Percentiles rank a stretch among this genome's conserved stretches.
Evolutionary conservation across 2,797 vertebrate genomes (phyloP).

Genomic region (Serranus cabrilla): DNA sequence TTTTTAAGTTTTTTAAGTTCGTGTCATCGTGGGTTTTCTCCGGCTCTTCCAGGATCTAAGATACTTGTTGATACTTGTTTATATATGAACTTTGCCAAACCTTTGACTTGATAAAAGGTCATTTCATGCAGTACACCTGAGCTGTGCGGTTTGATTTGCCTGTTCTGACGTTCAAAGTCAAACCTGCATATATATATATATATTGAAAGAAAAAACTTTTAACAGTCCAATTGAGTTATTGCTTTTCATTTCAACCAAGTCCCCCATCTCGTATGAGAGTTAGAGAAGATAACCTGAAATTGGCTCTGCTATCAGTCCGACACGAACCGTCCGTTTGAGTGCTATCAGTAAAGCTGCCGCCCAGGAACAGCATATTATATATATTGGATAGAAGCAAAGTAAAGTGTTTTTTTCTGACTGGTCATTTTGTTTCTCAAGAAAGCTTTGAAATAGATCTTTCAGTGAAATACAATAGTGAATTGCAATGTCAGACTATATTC

Average conservation of each 20-base stretch:
- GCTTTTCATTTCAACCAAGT: constrained; percentile 35
- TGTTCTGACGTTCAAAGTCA: background rate
- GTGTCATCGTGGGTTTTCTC: too few species aligned
- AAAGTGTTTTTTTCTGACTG: constrained; percentile 14
- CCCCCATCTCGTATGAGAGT: constrained; percentile 17
- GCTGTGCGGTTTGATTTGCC: background rate
- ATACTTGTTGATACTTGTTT: too few species aligned
- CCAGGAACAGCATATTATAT: background rate
- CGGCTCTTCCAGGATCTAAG: too few species aligned
- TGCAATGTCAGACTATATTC: background rate
- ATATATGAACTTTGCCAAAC: too few species aligned
- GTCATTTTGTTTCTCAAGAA: background rate
- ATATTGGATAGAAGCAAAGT: constrained; percentile 20
- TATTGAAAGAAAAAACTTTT: background rate
- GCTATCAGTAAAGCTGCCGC: constrained; percentile 24
- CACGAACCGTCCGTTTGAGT: constrained; percentile 13
- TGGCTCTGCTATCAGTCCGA: constrained; percentile 41
- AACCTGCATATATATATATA: background rate
- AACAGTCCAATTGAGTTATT: constrained; percentile 27
- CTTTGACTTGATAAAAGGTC: background rate
- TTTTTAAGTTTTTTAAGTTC: too few species aligned
- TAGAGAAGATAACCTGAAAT: constrained; percentile 54
- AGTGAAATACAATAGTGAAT: background rate
- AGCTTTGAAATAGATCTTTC: background rate
- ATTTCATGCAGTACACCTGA: background rate